These are phyloP conservation scores for Mastacembelus armatus DNA, from an alignment of 2,797 vertebrate genomes.

Conservation along the genomic window DNA sequence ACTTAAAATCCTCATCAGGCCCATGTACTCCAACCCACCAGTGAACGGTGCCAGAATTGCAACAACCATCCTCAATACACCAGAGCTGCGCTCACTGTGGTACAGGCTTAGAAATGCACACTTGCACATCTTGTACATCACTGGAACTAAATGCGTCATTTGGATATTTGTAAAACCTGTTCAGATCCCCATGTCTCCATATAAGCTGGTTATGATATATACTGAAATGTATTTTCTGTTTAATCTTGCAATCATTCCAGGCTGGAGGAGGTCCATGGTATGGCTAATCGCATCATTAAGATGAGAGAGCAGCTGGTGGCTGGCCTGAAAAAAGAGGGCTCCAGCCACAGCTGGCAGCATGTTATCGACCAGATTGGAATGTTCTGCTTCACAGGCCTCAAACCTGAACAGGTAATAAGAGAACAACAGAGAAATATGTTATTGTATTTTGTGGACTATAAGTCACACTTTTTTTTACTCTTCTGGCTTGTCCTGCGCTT, in stretches of 20 bases:
- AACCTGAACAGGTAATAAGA: slow-evolving; percentile 96
- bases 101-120: slow-evolving; percentile 32
- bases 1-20: slow-evolving; percentile 97
- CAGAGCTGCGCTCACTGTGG: slow-evolving; percentile 85
- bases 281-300: slow-evolving; percentile 96
- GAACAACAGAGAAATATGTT: no score
- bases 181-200: neutral
- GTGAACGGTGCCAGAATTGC: slow-evolving; percentile 96
- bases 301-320: slow-evolving; percentile 94
- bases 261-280: slow-evolving; percentile 93
- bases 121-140: neutral
- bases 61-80: slow-evolving; percentile 89
- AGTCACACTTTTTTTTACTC: no score
- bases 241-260: slow-evolving; percentile 65
- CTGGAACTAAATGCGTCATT: neutral
- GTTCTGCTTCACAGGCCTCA: slow-evolving; percentile 99
- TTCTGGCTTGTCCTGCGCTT: no score
- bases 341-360: slow-evolving; percentile 95
- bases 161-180: neutral
- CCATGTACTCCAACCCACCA: slow-evolving; percentile 98
- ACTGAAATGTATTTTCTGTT: neutral
- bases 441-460: no score
- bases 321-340: slow-evolving; percentile 95
- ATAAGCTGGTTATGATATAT: neutral
- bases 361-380: slow-evolving; percentile 98